A percentile compares a stretch with the other conserved stretches of the same genome.
phyloP scores from a whole-genome alignment of 2,113 vertebrate genomes.

The Epinephelus lanceolatus region DNA sequence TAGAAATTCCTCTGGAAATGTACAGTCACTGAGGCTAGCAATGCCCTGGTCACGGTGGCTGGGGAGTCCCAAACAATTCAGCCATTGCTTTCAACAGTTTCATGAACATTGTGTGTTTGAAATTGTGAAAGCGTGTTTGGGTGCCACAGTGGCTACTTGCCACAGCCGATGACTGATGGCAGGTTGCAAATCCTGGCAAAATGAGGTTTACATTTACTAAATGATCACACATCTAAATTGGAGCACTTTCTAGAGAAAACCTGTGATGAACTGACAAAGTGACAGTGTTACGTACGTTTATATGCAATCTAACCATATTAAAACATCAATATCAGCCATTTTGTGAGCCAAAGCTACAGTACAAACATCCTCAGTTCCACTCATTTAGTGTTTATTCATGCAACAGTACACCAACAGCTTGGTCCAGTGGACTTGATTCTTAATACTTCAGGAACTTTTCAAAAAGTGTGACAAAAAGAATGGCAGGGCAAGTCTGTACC shows the following conservation, averaged over 20 bases:
- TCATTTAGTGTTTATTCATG: conserved; percentile 48
- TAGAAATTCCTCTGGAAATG: conserved; percentile 21
- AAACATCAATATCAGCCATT: conserved; percentile 32
- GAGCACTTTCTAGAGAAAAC: conserved; percentile 21
- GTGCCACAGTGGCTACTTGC: neutral
- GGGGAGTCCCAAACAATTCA: conserved; percentile 8
- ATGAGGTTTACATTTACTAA: conserved; percentile 16
- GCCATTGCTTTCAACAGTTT: conserved; percentile 4
- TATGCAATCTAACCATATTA: conserved; percentile 29
- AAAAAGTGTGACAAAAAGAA: conserved; percentile 25
- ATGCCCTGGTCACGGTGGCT: neutral
- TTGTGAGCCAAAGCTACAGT: conserved; percentile 32
- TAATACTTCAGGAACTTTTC: neutral
- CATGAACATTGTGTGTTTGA: conserved; percentile 14
- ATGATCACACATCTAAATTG: conserved; percentile 24
- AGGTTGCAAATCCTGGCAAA: conserved; percentile 9
- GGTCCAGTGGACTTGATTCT: neutral
- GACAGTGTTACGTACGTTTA: conserved; percentile 18
- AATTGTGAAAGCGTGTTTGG: conserved; percentile 7
- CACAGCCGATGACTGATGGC: neutral
- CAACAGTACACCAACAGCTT: conserved; percentile 44
- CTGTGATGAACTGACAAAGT: conserved; percentile 3
- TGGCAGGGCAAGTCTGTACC: conserved; percentile 22
- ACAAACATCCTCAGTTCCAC: conserved; percentile 33
- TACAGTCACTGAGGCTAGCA: conserved; percentile 9